These are phyloP conservation scores for Matsumurasca onukii DNA, from an alignment of 1,140 invertebrate species.

Conservation along the genomic window DNA sequence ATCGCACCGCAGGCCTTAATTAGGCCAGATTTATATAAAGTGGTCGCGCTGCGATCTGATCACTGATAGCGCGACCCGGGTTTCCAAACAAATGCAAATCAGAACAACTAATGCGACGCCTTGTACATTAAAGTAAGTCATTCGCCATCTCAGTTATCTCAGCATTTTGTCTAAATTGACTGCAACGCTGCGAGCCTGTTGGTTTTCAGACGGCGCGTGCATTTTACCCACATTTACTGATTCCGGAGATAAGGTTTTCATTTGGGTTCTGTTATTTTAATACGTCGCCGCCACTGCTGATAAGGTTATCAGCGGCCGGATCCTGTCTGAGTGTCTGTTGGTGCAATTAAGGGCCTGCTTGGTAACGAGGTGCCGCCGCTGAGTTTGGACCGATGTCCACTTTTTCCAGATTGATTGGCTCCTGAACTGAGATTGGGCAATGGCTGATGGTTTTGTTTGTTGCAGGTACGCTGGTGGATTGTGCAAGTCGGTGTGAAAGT, in stretches of 20 bases:
- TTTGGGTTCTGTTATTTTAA: background rate
- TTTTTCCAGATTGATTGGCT: no score
- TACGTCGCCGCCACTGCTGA: no score
- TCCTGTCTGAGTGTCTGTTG: no score
- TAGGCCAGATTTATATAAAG: constrained; percentile 24
- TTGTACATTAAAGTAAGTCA: constrained; percentile 13
- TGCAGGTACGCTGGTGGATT: no score
- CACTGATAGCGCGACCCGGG: constrained; percentile 3
- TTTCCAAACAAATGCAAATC: constrained; percentile 26
- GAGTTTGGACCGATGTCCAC: no score
- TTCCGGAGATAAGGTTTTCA: background rate
- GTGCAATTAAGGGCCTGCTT: no score
- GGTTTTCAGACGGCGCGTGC: background rate
- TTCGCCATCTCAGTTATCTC: background rate
- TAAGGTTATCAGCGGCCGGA: no score
- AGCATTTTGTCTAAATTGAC: constrained; percentile 13
- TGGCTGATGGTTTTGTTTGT: no score
- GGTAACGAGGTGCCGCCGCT: no score
- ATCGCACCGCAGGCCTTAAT: constrained; percentile 8
- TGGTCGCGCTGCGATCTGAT: background rate
- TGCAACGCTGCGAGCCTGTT: background rate
- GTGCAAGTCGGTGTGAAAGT: no score
- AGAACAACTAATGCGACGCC: background rate
- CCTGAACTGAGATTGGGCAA: no score
- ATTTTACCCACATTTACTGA: background rate